Conservation (phyloP, 2,888 invertebrate species). For the Habrosyne pyritoides region DNA sequence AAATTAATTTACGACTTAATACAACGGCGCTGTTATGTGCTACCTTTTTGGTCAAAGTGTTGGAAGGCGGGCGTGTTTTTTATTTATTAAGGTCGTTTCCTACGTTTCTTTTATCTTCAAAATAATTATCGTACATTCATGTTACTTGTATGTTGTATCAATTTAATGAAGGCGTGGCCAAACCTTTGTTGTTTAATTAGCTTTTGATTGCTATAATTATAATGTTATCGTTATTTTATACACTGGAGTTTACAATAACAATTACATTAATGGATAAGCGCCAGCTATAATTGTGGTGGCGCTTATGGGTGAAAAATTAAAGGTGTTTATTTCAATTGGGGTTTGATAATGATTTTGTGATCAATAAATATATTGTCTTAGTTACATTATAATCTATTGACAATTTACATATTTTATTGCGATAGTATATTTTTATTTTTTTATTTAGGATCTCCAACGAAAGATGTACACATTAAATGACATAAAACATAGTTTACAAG, state of each 20-base stretch:
- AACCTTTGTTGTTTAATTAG: neutral
- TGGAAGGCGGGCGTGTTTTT: slow-evolving; percentile 15
- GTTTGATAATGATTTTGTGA: too few relatives aligned
- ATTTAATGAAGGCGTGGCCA: neutral
- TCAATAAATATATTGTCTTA: too few relatives aligned
- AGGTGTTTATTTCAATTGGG: too few relatives aligned
- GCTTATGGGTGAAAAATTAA: too few relatives aligned
- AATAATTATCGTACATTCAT: neutral
- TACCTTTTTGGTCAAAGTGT: slow-evolving; percentile 16
- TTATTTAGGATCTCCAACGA: too few relatives aligned
- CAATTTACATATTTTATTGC: too few relatives aligned
- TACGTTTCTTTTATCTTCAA: neutral
- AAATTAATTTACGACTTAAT: slow-evolving; percentile 74
- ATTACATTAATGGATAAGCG: too few relatives aligned
- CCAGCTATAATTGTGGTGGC: too few relatives aligned
- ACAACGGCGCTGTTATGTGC: slow-evolving; percentile 43
- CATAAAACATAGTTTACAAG: too few relatives aligned
- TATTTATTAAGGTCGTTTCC: slow-evolving; percentile 1
- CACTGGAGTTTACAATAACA: neutral
- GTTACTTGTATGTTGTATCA: neutral
- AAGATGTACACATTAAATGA: too few relatives aligned
- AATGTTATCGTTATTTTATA: neutral
- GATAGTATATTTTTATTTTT: too few relatives aligned
- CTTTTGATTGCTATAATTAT: neutral
- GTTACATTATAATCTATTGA: too few relatives aligned